Conservation (phyloP, 1,140 invertebrate species). For the Copidosoma floridanum region DNA sequence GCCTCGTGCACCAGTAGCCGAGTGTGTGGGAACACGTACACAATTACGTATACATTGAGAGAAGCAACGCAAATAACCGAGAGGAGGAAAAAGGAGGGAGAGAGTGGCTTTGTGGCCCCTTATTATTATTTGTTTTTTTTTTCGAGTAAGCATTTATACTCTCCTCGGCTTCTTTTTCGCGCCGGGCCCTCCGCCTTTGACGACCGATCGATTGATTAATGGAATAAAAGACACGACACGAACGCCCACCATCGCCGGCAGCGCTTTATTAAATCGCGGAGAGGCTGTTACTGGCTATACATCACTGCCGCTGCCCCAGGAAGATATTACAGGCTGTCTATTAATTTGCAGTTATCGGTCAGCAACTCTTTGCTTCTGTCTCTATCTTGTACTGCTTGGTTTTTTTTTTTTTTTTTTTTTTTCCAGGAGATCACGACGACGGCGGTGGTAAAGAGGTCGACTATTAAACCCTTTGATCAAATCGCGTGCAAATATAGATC, state of each 20-base stretch:
- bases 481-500: too few relatives aligned
- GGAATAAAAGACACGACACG: constrained; percentile 21
- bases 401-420: background rate
- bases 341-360: constrained; percentile 15
- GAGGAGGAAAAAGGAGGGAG: background rate
- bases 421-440: too few relatives aligned
- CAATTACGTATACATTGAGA: too few relatives aligned
- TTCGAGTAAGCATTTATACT: background rate
- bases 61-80: too few relatives aligned
- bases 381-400: background rate
- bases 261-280: constrained; percentile 13
- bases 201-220: constrained; percentile 33
- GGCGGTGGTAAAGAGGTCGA: too few relatives aligned
- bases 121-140: too few relatives aligned
- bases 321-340: constrained; percentile 16
- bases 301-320: background rate
- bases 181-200: constrained; percentile 10
- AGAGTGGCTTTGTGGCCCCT: background rate
- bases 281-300: too few relatives aligned
- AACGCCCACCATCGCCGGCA: constrained; percentile 13
- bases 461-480: too few relatives aligned
- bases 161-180: background rate
- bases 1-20: background rate
- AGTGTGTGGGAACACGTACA: too few relatives aligned
- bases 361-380: background rate